These are phyloP conservation scores for Myoxocephalus aenaeus DNA, from an alignment of 2,797 vertebrate species.

Conservation along the genomic window DNA sequence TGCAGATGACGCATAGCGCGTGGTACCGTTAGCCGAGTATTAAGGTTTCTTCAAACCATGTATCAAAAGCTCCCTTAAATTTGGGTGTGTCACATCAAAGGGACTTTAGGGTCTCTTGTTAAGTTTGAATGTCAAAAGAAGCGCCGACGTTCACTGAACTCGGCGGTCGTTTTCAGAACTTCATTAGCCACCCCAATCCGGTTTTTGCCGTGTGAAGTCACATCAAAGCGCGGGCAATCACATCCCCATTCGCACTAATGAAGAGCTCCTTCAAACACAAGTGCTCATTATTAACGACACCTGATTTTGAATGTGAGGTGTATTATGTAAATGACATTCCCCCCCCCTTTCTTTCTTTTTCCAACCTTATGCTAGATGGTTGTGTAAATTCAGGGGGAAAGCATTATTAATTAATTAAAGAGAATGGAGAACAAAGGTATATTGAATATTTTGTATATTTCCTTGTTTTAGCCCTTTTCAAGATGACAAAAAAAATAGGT, in stretches of 20 bases:
- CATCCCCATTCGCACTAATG: conserved; percentile 75
- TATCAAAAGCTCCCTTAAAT: conserved; percentile 46
- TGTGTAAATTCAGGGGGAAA: conserved; percentile 31
- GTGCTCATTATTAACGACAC: conserved; percentile 81
- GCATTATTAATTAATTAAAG: conserved; percentile 15
- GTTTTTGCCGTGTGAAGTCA: conserved; percentile 82
- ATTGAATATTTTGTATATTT: conserved; percentile 20
- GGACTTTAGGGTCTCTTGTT: conserved; percentile 77
- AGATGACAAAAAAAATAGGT: conserved; percentile 45
- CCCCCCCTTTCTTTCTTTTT: neutral
- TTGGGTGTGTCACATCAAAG: conserved; percentile 78
- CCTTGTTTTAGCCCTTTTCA: conserved; percentile 26
- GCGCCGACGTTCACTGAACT: conserved; percentile 78
- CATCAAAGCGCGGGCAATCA: conserved; percentile 83
- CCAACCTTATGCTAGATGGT: conserved; percentile 1
- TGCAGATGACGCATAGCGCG: neutral
- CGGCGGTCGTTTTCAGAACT: conserved; percentile 67
- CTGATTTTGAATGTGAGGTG: conserved; percentile 79
- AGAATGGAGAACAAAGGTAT: conserved; percentile 7
- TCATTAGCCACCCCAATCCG: conserved; percentile 79
- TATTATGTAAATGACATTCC: conserved; percentile 71
- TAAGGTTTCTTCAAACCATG: neutral
- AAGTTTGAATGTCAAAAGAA: conserved; percentile 80
- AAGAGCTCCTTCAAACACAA: conserved; percentile 78
- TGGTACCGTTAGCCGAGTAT: neutral